Evolutionary conservation across 2,797 vertebrate genomes (phyloP).

Genomic region (Steatocranus sp.): DNA sequence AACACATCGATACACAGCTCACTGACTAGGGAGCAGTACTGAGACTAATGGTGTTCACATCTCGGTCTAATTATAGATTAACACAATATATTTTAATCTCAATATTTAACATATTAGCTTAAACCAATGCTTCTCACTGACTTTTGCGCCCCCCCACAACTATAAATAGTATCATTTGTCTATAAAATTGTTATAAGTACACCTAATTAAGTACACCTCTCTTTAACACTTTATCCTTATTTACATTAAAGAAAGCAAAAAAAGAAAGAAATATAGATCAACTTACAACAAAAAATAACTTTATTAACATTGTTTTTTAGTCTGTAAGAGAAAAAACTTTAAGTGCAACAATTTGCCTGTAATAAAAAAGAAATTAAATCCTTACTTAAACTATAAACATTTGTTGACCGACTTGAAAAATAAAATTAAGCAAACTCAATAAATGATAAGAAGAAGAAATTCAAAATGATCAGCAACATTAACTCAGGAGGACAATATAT

Average conservation of each 20-base stretch:
- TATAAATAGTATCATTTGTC: background rate
- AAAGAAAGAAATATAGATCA: background rate
- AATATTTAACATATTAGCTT: background rate
- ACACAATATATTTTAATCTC: background rate
- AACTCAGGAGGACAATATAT: background rate
- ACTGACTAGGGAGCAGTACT: background rate
- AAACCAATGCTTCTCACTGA: background rate
- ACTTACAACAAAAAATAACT: background rate
- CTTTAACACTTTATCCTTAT: background rate
- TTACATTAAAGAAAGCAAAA: background rate
- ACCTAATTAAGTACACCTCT: no score
- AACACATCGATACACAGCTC: background rate
- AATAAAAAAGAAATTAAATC: background rate
- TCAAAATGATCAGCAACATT: background rate
- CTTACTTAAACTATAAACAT: background rate
- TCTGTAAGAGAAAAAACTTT: background rate
- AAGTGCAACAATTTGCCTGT: background rate
- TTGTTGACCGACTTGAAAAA: background rate
- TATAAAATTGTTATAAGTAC: background rate
- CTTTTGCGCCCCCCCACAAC: background rate
- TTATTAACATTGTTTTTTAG: background rate
- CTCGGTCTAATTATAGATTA: background rate
- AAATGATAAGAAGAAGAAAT: background rate
- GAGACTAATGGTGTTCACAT: background rate
- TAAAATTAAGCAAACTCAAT: background rate